Base-by-base conservation (phyloP, 2,888 invertebrate genomes). In the Polymixis flavicincta region DNA sequence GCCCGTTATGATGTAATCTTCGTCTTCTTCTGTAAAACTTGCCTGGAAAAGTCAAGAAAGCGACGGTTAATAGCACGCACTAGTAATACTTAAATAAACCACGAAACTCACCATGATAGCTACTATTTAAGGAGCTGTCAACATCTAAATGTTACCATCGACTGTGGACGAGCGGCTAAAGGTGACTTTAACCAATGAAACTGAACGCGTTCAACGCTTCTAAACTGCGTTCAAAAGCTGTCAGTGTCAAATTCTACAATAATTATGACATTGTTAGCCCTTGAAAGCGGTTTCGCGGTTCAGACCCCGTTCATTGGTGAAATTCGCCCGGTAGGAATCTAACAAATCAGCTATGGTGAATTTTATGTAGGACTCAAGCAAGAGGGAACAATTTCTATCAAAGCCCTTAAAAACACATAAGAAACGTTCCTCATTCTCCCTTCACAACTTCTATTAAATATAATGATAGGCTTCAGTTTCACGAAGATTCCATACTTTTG, bases 1-100 rank as follows among this genome's bases (percentile, higher is more conserved):
- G 0, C 91, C 92, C 0, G 95, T 94, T 57, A 95, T 89, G 0
- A 92, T 42, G 80, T 90, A 90, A 0, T 88, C 84, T 3, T 84
- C 76, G 0, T 74, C 74, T 1, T 81, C 80, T 19, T 37, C 28
- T 68, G 72, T 22, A 25, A 37, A 45, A 25, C 0, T 64, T 13
- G 7, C 9, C 76, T 71, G 55, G 9, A 82, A 81, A 57, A 6
- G n/a, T 54, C 42, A 61, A 55, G 7, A 48, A 0, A 7, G 8
- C 1, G 13, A 42, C 11, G 3, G 8, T 52, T 6, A 60, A 45
- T 13, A 0, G 17, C 22, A 42, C 11, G 22, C 2, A 14, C 17
- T 17, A 0, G 48, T 14, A 14, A 48, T 48, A 13, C 48, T 48
- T 48, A 6, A 48, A 48, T 48, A 6, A 48, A 48, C 14, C 42